These are phyloP conservation scores for Malthinus seriepunctatus DNA, from an alignment of 2,888 invertebrate species.

Conservation along the genomic window DNA sequence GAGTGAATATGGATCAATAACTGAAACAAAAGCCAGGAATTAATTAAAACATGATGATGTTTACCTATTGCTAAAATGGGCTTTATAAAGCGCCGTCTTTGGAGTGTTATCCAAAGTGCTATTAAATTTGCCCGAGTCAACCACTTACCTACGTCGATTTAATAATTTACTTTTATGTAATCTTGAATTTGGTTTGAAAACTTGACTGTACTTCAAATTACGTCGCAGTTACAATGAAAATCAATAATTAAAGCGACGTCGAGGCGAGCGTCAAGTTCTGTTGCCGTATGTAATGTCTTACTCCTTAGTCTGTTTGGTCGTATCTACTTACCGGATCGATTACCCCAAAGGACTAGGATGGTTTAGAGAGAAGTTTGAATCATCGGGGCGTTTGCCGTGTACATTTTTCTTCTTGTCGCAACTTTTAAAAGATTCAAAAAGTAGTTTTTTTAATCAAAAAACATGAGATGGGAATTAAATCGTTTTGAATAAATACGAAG, in stretches of 20 bases:
- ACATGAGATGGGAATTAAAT: too few relatives aligned
- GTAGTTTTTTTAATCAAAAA: background rate
- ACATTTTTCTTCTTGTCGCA: background rate
- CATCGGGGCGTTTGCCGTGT: constrained; percentile 1
- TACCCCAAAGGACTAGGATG: constrained; percentile 17
- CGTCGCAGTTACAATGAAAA: constrained; percentile 31
- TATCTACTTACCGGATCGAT: constrained; percentile 29
- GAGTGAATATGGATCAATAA: background rate
- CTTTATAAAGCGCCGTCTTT: constrained; percentile 7
- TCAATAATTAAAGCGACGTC: constrained; percentile 33
- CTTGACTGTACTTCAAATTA: constrained; percentile 26
- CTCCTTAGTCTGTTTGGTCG: constrained; percentile 24
- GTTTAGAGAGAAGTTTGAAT: background rate
- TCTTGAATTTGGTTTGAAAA: constrained; percentile 13
- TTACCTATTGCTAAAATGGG: background rate
- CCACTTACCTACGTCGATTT: constrained; percentile 11
- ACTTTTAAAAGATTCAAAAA: background rate
- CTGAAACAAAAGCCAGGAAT: background rate
- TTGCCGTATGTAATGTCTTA: constrained; percentile 29
- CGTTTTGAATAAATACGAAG: too few relatives aligned
- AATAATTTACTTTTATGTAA: constrained; percentile 21
- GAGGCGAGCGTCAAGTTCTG: constrained; percentile 31
- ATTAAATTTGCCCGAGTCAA: background rate
- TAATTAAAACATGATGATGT: background rate
- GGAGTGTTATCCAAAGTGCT: background rate